These are phyloP conservation scores for Drosophila cardini DNA, from an alignment of 1,140 invertebrate species.

Conservation along the genomic window DNA sequence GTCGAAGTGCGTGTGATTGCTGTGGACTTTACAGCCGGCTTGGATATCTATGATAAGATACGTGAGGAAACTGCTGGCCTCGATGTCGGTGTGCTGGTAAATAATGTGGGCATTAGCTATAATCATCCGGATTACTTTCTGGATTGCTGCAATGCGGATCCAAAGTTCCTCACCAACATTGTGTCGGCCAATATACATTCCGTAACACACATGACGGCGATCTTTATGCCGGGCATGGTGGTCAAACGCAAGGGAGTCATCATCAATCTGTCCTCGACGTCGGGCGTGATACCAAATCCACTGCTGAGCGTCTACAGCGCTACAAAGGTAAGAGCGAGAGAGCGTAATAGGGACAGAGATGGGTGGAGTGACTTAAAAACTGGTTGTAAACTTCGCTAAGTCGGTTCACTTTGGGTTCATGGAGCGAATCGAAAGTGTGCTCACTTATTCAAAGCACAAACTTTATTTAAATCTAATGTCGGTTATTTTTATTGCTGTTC, in stretches of 20 bases:
- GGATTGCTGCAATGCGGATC: slow-evolving; percentile 87
- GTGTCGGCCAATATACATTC: slow-evolving; percentile 91
- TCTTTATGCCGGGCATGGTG: slow-evolving; percentile 96
- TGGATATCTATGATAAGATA: slow-evolving; percentile 91
- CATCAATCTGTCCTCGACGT: slow-evolving; percentile 96
- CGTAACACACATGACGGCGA: slow-evolving; percentile 92
- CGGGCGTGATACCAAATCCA: slow-evolving; percentile 92
- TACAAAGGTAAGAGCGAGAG: slow-evolving; percentile 90
- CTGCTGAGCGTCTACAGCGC: slow-evolving; percentile 95
- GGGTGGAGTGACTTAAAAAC: no score
- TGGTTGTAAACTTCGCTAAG: no score
- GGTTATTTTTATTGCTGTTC: background rate
- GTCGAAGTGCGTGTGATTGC: slow-evolving; percentile 93
- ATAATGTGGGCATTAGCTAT: slow-evolving; percentile 98
- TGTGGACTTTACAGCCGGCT: slow-evolving; percentile 92
- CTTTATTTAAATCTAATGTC: no score
- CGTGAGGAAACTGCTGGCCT: slow-evolving; percentile 90
- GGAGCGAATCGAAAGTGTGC: no score
- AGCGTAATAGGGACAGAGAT: no score
- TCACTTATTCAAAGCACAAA: no score
- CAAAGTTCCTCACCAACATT: slow-evolving; percentile 86
- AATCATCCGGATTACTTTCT: slow-evolving; percentile 94
- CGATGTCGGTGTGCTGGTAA: slow-evolving; percentile 96
- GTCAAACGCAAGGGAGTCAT: slow-evolving; percentile 93
- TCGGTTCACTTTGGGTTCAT: no score